A percentile compares a stretch with the other conserved stretches of the same genome.
phyloP scores from a whole-genome alignment of 2,797 vertebrate genomes.

The Chlorospingus semifuscus region DNA sequence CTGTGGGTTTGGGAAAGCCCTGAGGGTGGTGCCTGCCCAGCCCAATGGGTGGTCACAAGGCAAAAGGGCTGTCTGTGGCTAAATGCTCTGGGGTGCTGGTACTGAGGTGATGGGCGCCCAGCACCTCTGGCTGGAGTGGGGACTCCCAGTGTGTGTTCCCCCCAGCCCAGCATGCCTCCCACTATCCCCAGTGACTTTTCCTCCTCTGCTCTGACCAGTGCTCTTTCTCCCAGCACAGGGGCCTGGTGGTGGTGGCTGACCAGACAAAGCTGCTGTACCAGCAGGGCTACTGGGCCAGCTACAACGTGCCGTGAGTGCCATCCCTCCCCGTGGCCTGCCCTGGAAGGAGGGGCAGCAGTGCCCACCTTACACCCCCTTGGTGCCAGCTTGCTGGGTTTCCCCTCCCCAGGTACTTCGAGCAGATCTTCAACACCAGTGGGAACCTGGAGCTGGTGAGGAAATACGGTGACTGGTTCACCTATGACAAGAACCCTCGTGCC shows the following conservation, averaged over 20 bases:
- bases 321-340: rapidly evolving
- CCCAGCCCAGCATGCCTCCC: rapidly evolving
- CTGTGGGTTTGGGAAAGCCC: not conserved
- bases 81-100: not conserved
- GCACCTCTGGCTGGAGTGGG: not conserved
- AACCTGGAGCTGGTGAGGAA: conserved; percentile 82
- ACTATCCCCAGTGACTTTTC: rapidly evolving
- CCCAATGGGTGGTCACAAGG: rapidly evolving
- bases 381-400: not conserved
- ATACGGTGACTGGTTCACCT: conserved; percentile 91
- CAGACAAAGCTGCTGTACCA: conserved; percentile 83
- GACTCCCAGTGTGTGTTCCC: no score
- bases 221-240: conserved; percentile 68
- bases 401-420: conserved; percentile 81
- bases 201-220: rapidly evolving
- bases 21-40: not conserved
- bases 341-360: rapidly evolving
- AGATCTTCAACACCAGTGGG: conserved; percentile 90
- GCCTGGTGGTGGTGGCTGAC: conserved; percentile 79
- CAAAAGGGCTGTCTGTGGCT: rapidly evolving
- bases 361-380: not conserved
- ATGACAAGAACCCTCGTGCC: conserved; percentile 85
- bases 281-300: conserved; percentile 94
- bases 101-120: not conserved
- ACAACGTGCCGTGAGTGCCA: conserved; percentile 88